Conservation (phyloP, 35 echinoderm and acorn worm species). For the Heliocidaris erythrogramma region DNA sequence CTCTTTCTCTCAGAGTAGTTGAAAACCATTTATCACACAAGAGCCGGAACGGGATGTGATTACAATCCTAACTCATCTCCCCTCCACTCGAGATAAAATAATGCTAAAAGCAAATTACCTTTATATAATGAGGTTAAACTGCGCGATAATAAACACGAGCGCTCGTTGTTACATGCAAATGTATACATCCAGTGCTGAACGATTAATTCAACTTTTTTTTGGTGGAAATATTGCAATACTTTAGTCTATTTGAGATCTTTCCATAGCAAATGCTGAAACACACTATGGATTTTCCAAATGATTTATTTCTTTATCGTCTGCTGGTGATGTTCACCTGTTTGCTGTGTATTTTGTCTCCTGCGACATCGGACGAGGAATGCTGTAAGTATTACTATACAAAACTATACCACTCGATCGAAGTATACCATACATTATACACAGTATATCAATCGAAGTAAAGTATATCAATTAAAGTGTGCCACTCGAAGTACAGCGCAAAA, state of each 20-base stretch:
- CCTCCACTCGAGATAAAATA: not conserved
- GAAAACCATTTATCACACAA: not conserved
- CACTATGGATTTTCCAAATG: not conserved
- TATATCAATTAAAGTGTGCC: no score
- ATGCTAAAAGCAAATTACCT: not conserved
- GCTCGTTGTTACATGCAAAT: not conserved
- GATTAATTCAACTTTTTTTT: not conserved
- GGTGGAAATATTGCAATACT: not conserved
- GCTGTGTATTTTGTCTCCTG: not conserved
- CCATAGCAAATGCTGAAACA: not conserved
- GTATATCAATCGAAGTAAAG: no score
- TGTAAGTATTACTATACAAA: not conserved
- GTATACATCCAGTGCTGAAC: not conserved
- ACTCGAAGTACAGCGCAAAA: no score
- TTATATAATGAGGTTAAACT: not conserved
- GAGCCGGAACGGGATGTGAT: not conserved
- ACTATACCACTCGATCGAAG: not conserved
- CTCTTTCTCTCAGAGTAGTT: not conserved
- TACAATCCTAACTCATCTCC: not conserved
- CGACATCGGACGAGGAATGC: not conserved
- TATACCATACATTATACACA: no score
- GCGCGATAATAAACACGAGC: not conserved
- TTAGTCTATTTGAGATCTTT: not conserved
- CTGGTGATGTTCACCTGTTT: not conserved
- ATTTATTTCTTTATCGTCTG: not conserved